These are phyloP conservation scores for Ips typographus DNA, from an alignment of 1,140 invertebrate species.

Conservation along the genomic window DNA sequence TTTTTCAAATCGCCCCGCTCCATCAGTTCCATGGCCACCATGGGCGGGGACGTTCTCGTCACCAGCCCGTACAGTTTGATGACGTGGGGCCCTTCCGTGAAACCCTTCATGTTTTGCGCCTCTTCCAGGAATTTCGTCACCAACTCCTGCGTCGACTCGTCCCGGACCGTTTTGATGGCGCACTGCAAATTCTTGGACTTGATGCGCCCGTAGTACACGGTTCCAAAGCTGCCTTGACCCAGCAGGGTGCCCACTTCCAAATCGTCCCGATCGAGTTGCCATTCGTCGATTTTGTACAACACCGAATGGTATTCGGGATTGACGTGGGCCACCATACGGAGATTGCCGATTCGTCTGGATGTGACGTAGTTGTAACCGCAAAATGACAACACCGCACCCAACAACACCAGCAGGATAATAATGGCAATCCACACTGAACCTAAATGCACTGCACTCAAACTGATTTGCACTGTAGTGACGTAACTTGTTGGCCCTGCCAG, in stretches of 20 bases:
- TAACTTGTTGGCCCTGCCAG: slow-evolving; percentile 56
- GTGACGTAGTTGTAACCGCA: neutral
- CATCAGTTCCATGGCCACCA: slow-evolving; percentile 80
- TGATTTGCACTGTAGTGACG: neutral
- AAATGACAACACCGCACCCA: neutral
- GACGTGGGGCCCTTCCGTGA: slow-evolving; percentile 63
- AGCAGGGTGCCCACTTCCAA: slow-evolving; percentile 77
- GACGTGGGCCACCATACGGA: slow-evolving; percentile 72
- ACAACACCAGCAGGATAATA: neutral
- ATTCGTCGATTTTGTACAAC: slow-evolving; percentile 87
- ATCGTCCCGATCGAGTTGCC: slow-evolving; percentile 87
- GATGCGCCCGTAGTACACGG: slow-evolving; percentile 59
- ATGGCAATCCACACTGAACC: neutral
- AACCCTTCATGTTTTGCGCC: slow-evolving; percentile 94
- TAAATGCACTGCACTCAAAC: neutral
- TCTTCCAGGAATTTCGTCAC: slow-evolving; percentile 91
- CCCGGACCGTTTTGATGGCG: slow-evolving; percentile 93
- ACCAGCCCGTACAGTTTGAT: slow-evolving; percentile 73
- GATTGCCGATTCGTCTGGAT: slow-evolving; percentile 54
- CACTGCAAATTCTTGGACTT: slow-evolving; percentile 63
- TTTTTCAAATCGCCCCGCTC: slow-evolving; percentile 70
- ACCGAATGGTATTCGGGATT: slow-evolving; percentile 78
- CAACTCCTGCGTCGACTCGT: slow-evolving; percentile 78
- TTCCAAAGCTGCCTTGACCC: slow-evolving; percentile 94
- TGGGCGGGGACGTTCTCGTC: slow-evolving; percentile 63